phyloP scores from a whole-genome alignment of 2,888 invertebrate genomes.

The Xestobium rufovillosum region DNA sequence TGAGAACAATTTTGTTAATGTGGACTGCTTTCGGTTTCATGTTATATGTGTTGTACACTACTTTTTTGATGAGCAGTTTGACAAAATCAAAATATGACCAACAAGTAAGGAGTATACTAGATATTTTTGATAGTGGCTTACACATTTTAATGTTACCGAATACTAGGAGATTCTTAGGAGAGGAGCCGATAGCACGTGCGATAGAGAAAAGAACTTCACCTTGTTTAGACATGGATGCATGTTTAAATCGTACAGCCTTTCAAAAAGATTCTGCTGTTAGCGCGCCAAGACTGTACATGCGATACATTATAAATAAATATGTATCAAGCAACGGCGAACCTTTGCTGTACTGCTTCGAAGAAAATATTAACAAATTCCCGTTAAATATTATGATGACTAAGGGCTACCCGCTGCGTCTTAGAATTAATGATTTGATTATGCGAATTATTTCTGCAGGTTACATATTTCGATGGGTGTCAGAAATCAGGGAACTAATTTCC shows the following conservation, averaged over 20 bases:
- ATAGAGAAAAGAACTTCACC: slow-evolving; percentile 9
- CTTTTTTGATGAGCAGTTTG: slow-evolving; percentile 22
- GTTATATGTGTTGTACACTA: slow-evolving; percentile 20
- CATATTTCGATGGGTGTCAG: background rate
- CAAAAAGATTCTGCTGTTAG: slow-evolving; percentile 22
- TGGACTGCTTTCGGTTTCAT: slow-evolving; percentile 23
- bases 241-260: slow-evolving; percentile 21
- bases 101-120: slow-evolving; percentile 22
- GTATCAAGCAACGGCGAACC: slow-evolving; percentile 24
- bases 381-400: slow-evolving; percentile 30
- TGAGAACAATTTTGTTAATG: slow-evolving; percentile 19
- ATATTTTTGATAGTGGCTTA: slow-evolving; percentile 21
- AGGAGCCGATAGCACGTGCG: background rate
- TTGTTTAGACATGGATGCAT: slow-evolving; percentile 20
- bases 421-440: slow-evolving; percentile 25
- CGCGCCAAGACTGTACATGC: slow-evolving; percentile 26
- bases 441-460: slow-evolving; percentile 20
- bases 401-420: slow-evolving; percentile 28
- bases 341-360: slow-evolving; percentile 26
- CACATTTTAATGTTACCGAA: slow-evolving; percentile 17
- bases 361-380: slow-evolving; percentile 29
- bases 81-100: slow-evolving; percentile 23
- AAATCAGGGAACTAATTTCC: too few species aligned
- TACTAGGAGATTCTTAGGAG: slow-evolving; percentile 17
- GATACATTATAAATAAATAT: slow-evolving; percentile 26